Evolutionary conservation across 2,888 invertebrate species (phyloP).

Genomic region (Ecliptopera silaceata): DNA sequence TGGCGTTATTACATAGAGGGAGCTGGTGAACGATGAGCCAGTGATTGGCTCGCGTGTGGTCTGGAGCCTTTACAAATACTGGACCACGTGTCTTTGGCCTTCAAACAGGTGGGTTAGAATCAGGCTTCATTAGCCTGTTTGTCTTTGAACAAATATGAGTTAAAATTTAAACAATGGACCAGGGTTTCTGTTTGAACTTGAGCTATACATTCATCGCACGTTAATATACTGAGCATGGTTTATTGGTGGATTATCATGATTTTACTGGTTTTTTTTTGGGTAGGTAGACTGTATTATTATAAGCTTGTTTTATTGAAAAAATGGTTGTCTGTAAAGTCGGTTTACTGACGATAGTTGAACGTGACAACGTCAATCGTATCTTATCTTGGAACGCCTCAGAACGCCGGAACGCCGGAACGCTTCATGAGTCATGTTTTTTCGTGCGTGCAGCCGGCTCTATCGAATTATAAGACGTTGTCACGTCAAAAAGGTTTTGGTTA

Average conservation of each 20-base stretch:
- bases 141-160: slow-evolving; percentile 29
- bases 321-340: too few relatives aligned
- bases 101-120: slow-evolving; percentile 41
- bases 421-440: too few relatives aligned
- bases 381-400: too few relatives aligned
- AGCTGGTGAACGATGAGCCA: slow-evolving; percentile 64
- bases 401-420: too few relatives aligned
- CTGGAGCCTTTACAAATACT: slow-evolving; percentile 70
- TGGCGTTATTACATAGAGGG: slow-evolving; percentile 76
- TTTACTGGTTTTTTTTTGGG: not conserved
- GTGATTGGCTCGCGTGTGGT: slow-evolving; percentile 78
- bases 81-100: slow-evolving; percentile 59
- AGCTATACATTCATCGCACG: slow-evolving; percentile 1
- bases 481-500: too few relatives aligned
- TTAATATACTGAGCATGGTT: not conserved
- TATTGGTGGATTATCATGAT: too few relatives aligned
- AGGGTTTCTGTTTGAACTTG: slow-evolving; percentile 14
- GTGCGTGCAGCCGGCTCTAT: too few relatives aligned
- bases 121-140: slow-evolving; percentile 38
- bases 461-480: too few relatives aligned
- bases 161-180: slow-evolving; percentile 23
- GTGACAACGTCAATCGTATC: too few relatives aligned
- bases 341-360: too few relatives aligned
- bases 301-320: too few relatives aligned
- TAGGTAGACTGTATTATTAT: too few relatives aligned